Base-by-base conservation (phyloP, 2,797 vertebrate species). In the Danio kyathit region DNA sequence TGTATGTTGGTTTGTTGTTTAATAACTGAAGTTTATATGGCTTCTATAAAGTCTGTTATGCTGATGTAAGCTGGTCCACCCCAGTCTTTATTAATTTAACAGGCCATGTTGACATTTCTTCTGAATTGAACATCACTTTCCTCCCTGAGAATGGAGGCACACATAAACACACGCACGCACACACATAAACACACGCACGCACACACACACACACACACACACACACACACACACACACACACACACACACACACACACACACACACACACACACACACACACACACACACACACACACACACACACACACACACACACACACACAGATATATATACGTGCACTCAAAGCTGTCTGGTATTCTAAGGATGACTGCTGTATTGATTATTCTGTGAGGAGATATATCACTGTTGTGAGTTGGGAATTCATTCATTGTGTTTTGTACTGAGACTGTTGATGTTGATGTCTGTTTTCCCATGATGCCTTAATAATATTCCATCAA, bases 11-110 rank as follows among this genome's bases (percentile, higher is more conserved):
- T 40, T 76, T 19, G 38, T 52, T 16, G 72, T 44, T 49, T 49
- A 67, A 67, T 85, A 83, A 82, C 49, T 74, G 80, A 48, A 65
- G 14, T 3, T 72, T 51, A 56, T 74, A 41, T 57, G 78, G 61
- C 60, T 79, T 75, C 65, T 1, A 2, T 51, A 54, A 40, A 41
- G 72, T 66, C 9, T 59, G 29, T 64, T 14, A 65, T 66, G 16
- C 72, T 74, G 56, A 70, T 63, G 57, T 13, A 74, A 74, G 65
- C 51, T 8, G n/a, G 10, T 41, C 17, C 69, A 12, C 38, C n/a
- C 29, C 21, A 48, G 12, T 43, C 21, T 54, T 80, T 52, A 82
- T 52, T 67, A 65, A 67, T 82, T 75, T 72, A 81, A 65, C 67
- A 81, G 74, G 74, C 63, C 38, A 19, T 44, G 7, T 7, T 56